phyloP scores from a whole-genome alignment of 2,797 vertebrate species.

The Microtus obscurus region DNA sequence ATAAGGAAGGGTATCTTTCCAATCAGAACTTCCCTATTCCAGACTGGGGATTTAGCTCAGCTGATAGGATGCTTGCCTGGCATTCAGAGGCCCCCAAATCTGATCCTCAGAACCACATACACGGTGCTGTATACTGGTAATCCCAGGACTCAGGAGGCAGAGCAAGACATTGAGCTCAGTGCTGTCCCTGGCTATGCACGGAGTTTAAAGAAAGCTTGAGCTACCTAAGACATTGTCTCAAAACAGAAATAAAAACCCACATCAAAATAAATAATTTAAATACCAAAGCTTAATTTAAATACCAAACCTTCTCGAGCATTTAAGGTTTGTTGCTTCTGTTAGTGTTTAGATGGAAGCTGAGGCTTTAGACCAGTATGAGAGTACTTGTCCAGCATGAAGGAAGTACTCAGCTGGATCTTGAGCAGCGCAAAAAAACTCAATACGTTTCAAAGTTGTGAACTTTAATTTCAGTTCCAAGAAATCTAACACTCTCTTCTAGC shows the following conservation, averaged over 20 bases:
- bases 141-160: background rate
- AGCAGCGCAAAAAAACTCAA: background rate
- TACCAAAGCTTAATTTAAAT: background rate
- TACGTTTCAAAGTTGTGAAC: background rate
- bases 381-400: too few relatives aligned
- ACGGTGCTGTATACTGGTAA: background rate
- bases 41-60: background rate
- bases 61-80: background rate
- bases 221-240: background rate
- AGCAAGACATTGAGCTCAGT: background rate
- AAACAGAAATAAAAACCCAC: background rate
- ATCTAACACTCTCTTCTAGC: background rate
- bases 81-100: background rate
- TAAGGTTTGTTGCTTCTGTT: background rate
- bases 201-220: background rate
- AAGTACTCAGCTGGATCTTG: background rate
- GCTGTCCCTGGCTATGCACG: background rate
- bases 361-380: background rate
- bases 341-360: background rate
- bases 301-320: background rate
- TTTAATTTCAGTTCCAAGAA: background rate
- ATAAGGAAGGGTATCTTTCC: background rate
- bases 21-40: background rate
- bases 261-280: slow-evolving; percentile 9
- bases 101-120: background rate